phyloP scores from a whole-genome alignment of 2,888 invertebrate species.

The Zonitis immaculata region DNA sequence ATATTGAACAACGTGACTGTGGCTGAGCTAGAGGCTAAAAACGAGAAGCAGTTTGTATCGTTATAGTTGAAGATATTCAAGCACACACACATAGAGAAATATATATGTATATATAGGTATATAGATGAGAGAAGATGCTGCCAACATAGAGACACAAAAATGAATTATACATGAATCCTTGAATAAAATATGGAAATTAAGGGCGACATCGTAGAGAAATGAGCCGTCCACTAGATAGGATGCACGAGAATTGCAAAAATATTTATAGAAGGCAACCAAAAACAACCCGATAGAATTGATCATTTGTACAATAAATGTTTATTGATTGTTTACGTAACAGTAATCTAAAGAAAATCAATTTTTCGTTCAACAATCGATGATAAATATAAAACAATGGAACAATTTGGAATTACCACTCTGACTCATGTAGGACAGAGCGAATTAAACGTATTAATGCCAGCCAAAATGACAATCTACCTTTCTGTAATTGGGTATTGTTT shows the following conservation, averaged over 20 bases:
- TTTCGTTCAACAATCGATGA: too few relatives aligned
- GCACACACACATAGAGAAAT: slow-evolving; percentile 29
- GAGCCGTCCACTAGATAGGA: too few relatives aligned
- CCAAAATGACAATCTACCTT: neutral
- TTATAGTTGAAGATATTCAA: slow-evolving; percentile 11
- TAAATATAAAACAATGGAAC: too few relatives aligned
- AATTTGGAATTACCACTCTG: too few relatives aligned
- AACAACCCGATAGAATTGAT: too few relatives aligned
- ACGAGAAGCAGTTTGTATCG: slow-evolving; percentile 30
- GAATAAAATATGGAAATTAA: slow-evolving; percentile 47
- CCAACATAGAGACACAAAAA: slow-evolving; percentile 32
- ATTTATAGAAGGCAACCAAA: too few relatives aligned
- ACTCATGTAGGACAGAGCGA: too few relatives aligned
- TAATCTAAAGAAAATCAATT: too few relatives aligned
- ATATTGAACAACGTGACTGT: slow-evolving; percentile 8
- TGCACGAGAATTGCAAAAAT: too few relatives aligned
- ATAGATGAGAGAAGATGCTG: slow-evolving; percentile 26
- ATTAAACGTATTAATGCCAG: too few relatives aligned
- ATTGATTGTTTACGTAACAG: too few relatives aligned
- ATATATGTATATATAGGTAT: neutral
- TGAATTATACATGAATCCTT: slow-evolving; percentile 46
- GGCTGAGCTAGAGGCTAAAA: slow-evolving; percentile 26
- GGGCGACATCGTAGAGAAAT: slow-evolving; percentile 34
- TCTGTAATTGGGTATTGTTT: neutral
- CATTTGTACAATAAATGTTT: too few relatives aligned